phyloP scores from a whole-genome alignment of 2,797 vertebrate genomes.

The Pteropus rufus region DNA sequence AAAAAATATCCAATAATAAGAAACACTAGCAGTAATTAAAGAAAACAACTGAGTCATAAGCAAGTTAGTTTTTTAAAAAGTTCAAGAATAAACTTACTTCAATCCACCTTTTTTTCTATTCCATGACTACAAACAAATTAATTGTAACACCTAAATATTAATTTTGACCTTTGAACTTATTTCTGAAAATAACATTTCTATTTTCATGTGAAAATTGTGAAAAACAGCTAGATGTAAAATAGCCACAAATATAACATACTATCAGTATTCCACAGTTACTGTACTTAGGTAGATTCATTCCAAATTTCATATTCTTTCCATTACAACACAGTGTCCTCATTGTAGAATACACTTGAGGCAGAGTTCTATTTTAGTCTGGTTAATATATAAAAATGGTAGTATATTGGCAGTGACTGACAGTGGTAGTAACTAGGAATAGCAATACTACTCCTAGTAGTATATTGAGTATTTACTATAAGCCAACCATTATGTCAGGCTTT shows the following conservation, averaged over 20 bases:
- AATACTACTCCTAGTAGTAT: background rate
- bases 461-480: background rate
- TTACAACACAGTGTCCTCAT: background rate
- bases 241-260: background rate
- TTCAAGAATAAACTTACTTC: background rate
- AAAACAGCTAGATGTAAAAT: background rate
- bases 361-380: background rate
- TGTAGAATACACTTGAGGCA: background rate
- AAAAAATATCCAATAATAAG: background rate
- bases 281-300: background rate
- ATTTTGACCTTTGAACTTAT: background rate
- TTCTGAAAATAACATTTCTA: constrained; percentile 19
- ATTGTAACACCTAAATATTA: background rate
- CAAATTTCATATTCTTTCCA: background rate
- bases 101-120: background rate
- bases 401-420: background rate
- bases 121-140: background rate
- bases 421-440: background rate
- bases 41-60: background rate
- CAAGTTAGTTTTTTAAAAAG: background rate
- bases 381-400: background rate
- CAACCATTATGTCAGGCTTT: background rate
- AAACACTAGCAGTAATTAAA: background rate
- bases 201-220: background rate
- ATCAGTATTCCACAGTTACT: background rate